Evolutionary conservation across 2,113 vertebrate species (phyloP).

Genomic region (Vidua macroura): DNA sequence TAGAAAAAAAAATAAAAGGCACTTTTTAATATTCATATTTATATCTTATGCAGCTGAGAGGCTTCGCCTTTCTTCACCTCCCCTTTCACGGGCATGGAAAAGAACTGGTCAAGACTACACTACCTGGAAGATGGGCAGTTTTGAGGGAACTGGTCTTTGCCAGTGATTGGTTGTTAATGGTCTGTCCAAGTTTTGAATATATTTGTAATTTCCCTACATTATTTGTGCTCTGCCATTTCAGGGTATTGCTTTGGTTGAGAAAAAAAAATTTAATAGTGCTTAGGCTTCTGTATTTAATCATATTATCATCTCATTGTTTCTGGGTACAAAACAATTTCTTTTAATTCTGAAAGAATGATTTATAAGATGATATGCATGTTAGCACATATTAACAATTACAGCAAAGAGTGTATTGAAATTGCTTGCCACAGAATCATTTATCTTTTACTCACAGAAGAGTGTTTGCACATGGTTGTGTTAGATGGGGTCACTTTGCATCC

Average conservation of each 20-base stretch:
- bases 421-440: slow-evolving; percentile 26
- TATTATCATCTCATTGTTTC: slow-evolving; percentile 7
- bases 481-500: neutral
- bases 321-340: slow-evolving; percentile 9
- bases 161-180: neutral
- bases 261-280: neutral
- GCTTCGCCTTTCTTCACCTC: neutral
- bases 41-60: neutral
- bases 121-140: neutral
- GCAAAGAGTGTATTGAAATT: slow-evolving; percentile 36
- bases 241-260: neutral
- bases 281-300: slow-evolving; percentile 5
- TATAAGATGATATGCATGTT: slow-evolving; percentile 49
- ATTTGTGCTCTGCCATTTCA: neutral
- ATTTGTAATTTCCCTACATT: neutral
- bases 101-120: neutral
- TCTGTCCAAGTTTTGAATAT: neutral
- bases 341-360: slow-evolving; percentile 50
- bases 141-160: neutral
- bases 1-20: neutral
- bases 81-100: neutral
- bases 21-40: neutral
- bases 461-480: neutral
- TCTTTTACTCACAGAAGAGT: slow-evolving; percentile 21
- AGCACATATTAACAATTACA: slow-evolving; percentile 45